Evolutionary conservation across 2,113 vertebrate species (phyloP).

Genomic region (Misgurnus mizolepis): DNA sequence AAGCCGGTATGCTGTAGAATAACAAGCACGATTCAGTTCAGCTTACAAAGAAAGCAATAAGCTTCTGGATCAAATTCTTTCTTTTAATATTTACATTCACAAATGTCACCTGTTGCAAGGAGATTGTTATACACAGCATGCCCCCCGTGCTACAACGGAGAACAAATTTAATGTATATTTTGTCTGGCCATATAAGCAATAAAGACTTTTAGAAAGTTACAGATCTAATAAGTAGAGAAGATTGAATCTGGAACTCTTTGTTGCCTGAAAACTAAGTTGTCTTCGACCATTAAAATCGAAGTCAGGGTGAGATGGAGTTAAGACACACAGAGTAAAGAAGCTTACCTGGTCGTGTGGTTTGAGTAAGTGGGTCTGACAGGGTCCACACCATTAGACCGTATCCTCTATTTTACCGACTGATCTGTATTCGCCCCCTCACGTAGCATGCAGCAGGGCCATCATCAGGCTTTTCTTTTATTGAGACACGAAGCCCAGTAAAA

Average conservation of each 20-base stretch:
- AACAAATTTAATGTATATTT: neutral
- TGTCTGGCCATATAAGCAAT: neutral
- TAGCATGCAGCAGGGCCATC: too few relatives aligned
- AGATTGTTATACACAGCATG: neutral
- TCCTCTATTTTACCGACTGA: neutral
- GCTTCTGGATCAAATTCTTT: neutral
- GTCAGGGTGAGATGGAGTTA: neutral
- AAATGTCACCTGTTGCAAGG: neutral
- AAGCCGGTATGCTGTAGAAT: slow-evolving; percentile 1
- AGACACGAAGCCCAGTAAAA: too few relatives aligned
- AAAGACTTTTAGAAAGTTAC: neutral
- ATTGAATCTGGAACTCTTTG: neutral
- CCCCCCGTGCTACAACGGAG: neutral
- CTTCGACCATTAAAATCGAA: neutral
- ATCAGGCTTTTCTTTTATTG: too few relatives aligned
- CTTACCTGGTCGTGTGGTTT: neutral
- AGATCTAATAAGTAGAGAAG: neutral
- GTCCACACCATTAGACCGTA: neutral
- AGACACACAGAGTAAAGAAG: slow-evolving; percentile 3
- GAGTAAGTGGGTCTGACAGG: slow-evolving; percentile 13
- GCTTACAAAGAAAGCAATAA: neutral
- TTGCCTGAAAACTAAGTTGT: neutral
- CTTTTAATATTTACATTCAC: neutral
- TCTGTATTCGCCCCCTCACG: too few relatives aligned
- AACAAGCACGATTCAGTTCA: neutral